A percentile compares a stretch with the other conserved stretches of the same genome.
phyloP scores from a whole-genome alignment of 2,888 invertebrate species.

The Zhengitettix transpicula region DNA sequence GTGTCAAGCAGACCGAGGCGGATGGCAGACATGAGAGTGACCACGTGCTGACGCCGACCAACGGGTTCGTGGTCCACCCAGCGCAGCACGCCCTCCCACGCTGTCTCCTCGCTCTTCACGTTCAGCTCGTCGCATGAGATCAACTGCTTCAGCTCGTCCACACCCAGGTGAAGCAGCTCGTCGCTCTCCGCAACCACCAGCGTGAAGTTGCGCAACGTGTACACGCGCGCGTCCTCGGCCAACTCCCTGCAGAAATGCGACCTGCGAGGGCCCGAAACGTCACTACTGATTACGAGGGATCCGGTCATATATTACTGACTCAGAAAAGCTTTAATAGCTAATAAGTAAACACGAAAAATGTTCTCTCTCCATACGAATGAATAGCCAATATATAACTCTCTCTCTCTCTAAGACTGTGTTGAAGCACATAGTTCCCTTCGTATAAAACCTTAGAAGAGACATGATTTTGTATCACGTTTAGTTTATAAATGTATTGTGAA shows the following conservation, averaged over 20 bases:
- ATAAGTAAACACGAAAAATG: no score
- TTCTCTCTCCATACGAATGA: no score
- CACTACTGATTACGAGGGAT: no score
- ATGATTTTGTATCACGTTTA: no score
- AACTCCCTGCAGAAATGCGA: slow-evolving; percentile 56
- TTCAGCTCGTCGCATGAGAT: slow-evolving; percentile 72
- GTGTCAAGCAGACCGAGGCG: slow-evolving; percentile 71
- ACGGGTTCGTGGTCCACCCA: slow-evolving; percentile 74
- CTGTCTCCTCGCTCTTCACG: slow-evolving; percentile 71
- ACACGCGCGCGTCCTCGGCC: slow-evolving; percentile 48
- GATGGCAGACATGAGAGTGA: slow-evolving; percentile 62
- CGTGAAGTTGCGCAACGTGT: slow-evolving; percentile 59
- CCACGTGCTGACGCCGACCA: slow-evolving; percentile 53
- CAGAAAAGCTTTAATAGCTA: no score
- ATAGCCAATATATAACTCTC: no score
- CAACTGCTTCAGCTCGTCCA: slow-evolving; percentile 57
- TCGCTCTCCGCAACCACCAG: slow-evolving; percentile 50
- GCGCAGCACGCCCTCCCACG: slow-evolving; percentile 70
- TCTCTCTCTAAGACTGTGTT: no score
- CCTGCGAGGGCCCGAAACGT: slow-evolving; percentile 21
- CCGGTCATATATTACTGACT: no score
- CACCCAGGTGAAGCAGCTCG: slow-evolving; percentile 53
- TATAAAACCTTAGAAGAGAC: no score
- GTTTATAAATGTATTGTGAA: no score
- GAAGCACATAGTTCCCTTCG: no score